Evolutionary conservation across 2,888 invertebrate species (phyloP).

Genomic region (Zootermopsis nevadensis): DNA sequence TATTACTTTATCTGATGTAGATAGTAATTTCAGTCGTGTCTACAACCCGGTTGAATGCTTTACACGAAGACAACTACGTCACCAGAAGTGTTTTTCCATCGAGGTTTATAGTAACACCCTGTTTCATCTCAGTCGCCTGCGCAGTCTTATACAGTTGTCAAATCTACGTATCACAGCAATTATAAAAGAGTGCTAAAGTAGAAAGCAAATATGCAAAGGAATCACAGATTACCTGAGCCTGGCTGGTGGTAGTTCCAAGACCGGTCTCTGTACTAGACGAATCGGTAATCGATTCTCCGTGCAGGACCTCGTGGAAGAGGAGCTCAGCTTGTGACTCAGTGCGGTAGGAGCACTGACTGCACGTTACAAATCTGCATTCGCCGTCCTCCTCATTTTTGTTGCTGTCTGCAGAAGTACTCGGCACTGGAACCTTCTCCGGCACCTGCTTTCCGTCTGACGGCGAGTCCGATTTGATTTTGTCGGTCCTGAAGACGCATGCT

Average conservation of each 20-base stretch:
- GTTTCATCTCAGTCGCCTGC: too few relatives aligned
- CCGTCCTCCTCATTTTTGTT: neutral
- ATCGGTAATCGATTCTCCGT: slow-evolving; percentile 64
- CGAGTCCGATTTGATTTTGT: neutral
- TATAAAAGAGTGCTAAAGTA: too few relatives aligned
- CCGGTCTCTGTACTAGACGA: neutral
- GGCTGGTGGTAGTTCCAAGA: neutral
- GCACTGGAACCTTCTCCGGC: neutral
- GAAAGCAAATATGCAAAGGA: too few relatives aligned
- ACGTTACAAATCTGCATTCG: neutral
- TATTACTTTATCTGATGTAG: too few relatives aligned
- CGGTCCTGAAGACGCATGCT: slow-evolving; percentile 65
- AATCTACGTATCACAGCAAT: neutral
- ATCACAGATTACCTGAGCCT: neutral
- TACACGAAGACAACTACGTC: too few relatives aligned
- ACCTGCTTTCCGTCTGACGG: neutral
- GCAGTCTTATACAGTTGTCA: too few relatives aligned
- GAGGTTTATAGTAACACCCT: too few relatives aligned
- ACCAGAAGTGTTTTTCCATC: too few relatives aligned
- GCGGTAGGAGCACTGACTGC: slow-evolving; percentile 62
- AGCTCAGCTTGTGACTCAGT: slow-evolving; percentile 77
- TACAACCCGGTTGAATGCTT: too few relatives aligned
- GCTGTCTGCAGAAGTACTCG: neutral
- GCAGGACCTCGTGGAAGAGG: slow-evolving; percentile 78
- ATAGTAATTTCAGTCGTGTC: too few relatives aligned